phyloP scores from a whole-genome alignment of 2,888 invertebrate species.

The Saturnia japonica region DNA sequence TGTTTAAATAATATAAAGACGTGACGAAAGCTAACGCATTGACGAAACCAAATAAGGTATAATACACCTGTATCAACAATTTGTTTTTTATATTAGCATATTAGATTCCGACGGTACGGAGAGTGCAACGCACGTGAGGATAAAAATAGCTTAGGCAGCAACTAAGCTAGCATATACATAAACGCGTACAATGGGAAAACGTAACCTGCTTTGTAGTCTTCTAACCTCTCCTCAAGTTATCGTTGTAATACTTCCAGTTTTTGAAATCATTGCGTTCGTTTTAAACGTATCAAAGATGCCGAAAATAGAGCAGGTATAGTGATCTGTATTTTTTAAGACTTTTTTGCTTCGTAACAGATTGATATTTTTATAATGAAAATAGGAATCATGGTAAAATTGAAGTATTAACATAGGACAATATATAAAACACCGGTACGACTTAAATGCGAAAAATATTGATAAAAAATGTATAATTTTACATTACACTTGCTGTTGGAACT shows the following conservation, averaged over 20 bases:
- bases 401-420: not conserved
- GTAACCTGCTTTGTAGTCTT: slow-evolving; percentile 7
- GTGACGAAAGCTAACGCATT: slow-evolving; percentile 10
- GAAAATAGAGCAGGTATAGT: not conserved
- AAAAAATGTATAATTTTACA: too few relatives aligned
- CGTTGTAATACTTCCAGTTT: slow-evolving; percentile 3
- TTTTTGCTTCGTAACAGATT: not conserved
- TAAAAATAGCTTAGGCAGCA: slow-evolving; percentile 22
- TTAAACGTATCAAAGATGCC: not conserved
- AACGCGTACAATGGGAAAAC: slow-evolving; percentile 18
- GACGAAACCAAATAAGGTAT: slow-evolving; percentile 12
- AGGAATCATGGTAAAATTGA: not conserved
- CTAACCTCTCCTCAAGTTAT: slow-evolving; percentile 6
- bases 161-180: slow-evolving; percentile 11
- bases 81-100: slow-evolving; percentile 21
- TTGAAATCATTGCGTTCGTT: not conserved
- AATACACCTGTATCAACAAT: slow-evolving; percentile 19
- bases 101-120: slow-evolving; percentile 18
- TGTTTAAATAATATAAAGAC: slow-evolving; percentile 15
- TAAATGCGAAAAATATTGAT: not conserved
- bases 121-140: slow-evolving; percentile 20
- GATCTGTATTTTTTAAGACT: not conserved
- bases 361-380: not conserved
- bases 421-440: not conserved
- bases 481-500: too few relatives aligned